Base-by-base conservation (phyloP, 2,113 vertebrate species). In the Oryzias celebensis region DNA sequence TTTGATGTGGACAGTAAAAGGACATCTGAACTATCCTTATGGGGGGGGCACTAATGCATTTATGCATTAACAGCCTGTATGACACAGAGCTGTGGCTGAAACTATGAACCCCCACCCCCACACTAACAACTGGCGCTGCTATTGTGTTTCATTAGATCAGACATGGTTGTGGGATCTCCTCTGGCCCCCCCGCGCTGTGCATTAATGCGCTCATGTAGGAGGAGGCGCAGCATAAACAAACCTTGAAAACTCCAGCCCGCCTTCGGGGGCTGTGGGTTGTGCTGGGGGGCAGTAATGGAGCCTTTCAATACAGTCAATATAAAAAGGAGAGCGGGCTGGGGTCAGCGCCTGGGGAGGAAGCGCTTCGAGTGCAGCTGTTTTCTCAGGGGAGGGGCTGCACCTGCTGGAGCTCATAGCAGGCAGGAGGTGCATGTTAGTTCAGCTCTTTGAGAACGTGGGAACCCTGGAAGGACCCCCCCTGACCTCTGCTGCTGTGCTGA, bases 281-380 rank as follows among this genome's bases (percentile, higher is more conserved):
- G 79, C 22, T 15, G 42, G 68, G 53, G 54, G 46, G 42, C 20
- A 24, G 69, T 85, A 83, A 87, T 86, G 71, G 75, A 78, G 75
- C 67, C 69, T 86, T 85, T 86, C 62, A 68, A 84, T 74, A 86
- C 68, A 80, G 84, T 83, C 66, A 58, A 85, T 82, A 76, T 65
- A 78, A 65, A 53, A 51, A 52, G 46, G 73, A 72, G 74, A 52
- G 41, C 63, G 70, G 64, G 56, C 80, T 69, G 73, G 76, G 73
- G 62, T 81, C 71, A 62, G 49, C 60, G 62, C 62, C 66, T 55
- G 79, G 52, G 43, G 76, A 80, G 66, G 77, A 88, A 82, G 78
- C 58, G 17, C 26, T 66, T 74, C 84, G 75, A 79, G 77, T 76
- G 86, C 81, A 85, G 77, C 68, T 89, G 87, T 85, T 89, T 85